Evolutionary conservation across 2,888 invertebrate genomes (phyloP).

Genomic region (Pristionchus japonicus): DNA sequence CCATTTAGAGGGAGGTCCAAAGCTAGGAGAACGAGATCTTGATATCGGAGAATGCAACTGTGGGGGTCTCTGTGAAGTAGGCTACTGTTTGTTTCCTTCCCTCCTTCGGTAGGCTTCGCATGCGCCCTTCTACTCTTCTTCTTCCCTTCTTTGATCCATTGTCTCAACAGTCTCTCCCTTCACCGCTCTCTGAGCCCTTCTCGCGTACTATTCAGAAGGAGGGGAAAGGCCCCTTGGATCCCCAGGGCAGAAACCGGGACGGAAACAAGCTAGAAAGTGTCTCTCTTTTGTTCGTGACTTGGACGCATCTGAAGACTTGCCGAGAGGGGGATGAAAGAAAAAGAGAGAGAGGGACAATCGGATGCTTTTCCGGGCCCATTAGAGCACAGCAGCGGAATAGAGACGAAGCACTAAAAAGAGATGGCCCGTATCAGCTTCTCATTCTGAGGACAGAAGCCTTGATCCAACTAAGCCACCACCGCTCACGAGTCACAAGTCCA

Average conservation of each 20-base stretch:
- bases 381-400: too few relatives aligned
- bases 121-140: background rate
- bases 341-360: background rate
- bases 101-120: background rate
- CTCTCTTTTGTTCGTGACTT: conserved; percentile 2
- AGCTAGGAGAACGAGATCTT: background rate
- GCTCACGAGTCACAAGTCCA: background rate
- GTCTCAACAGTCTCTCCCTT: background rate
- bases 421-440: conserved; percentile 16
- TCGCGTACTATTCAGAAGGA: background rate
- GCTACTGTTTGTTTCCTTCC: conserved; percentile 1
- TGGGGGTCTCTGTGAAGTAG: background rate
- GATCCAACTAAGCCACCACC: background rate
- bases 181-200: background rate
- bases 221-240: background rate
- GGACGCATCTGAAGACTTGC: background rate
- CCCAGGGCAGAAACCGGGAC: background rate
- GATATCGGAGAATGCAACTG: background rate
- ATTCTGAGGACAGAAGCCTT: background rate
- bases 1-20: background rate
- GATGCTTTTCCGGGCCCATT: conserved; percentile 30
- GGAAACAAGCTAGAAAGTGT: background rate
- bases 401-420: conserved; percentile 35
- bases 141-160: conserved; percentile 30
- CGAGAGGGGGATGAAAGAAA: background rate